phyloP scores from a whole-genome alignment of 1,140 invertebrate genomes.

The Apis mellifera region DNA sequence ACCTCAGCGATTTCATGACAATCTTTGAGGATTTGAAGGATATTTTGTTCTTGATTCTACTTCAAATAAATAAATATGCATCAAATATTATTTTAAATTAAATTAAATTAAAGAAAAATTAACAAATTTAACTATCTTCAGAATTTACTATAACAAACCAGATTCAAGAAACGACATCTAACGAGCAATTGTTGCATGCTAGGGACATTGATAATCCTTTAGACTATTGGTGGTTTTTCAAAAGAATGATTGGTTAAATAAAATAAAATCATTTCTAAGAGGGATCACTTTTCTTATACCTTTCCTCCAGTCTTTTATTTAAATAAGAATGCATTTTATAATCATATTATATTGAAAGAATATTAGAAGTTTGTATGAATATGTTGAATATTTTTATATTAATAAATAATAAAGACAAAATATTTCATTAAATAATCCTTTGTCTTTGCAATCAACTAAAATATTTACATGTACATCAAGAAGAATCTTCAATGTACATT shows the following conservation, averaged over 20 bases:
- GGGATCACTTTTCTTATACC: not conserved
- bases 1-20: not conserved
- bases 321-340: not conserved
- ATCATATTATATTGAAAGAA: not conserved
- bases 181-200: constrained; percentile 5
- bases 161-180: constrained; percentile 18
- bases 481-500: not conserved
- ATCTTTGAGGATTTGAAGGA: not conserved
- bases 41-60: constrained; percentile 4
- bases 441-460: not conserved
- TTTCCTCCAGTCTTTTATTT: not conserved
- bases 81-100: not conserved
- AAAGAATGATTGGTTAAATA: not conserved
- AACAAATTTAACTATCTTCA: not conserved
- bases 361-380: not conserved
- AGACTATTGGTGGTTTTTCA: not conserved
- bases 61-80: not conserved
- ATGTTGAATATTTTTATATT: not conserved
- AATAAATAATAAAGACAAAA: too few species aligned
- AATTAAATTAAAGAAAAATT: too few species aligned
- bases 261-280: not conserved
- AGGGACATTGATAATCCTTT: not conserved
- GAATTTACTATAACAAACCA: not conserved
- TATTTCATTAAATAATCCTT: not conserved
- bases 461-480: not conserved